These are phyloP conservation scores for Pyralis farinalis DNA, from an alignment of 2,888 invertebrate species.

Conservation along the genomic window DNA sequence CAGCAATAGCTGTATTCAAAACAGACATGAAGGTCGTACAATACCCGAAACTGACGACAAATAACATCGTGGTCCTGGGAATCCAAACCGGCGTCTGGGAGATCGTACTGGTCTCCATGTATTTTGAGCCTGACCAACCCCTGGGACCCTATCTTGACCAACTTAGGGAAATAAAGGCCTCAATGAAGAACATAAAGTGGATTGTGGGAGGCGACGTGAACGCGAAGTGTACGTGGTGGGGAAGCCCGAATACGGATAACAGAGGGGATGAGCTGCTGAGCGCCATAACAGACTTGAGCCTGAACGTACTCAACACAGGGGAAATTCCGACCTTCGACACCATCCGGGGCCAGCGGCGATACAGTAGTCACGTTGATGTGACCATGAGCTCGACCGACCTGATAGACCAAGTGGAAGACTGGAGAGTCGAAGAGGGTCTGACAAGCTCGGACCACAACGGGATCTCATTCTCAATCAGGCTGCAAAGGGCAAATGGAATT, in stretches of 20 bases:
- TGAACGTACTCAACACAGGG: slow-evolving; percentile 24
- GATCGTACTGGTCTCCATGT: background rate
- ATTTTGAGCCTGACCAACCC: slow-evolving; percentile 1
- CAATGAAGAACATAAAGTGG: too few species aligned
- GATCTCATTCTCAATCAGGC: background rate
- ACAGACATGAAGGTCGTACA: slow-evolving; percentile 5
- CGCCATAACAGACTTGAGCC: slow-evolving; percentile 11
- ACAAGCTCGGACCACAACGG: too few species aligned
- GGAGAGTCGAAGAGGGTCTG: too few species aligned
- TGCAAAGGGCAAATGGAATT: slow-evolving; percentile 11
- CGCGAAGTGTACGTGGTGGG: background rate
- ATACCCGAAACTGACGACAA: slow-evolving; percentile 11
- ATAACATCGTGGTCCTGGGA: slow-evolving; percentile 10
- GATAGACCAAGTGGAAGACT: slow-evolving; percentile 11
- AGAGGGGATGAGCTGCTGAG: slow-evolving; percentile 13
- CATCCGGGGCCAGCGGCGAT: slow-evolving; percentile 11
- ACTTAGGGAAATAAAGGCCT: background rate
- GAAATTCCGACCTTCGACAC: slow-evolving; percentile 25
- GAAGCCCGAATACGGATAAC: slow-evolving; percentile 1
- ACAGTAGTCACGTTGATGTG: slow-evolving; percentile 22
- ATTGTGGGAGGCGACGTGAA: slow-evolving; percentile 15
- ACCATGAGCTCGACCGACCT: slow-evolving; percentile 20
- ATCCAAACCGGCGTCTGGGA: slow-evolving; percentile 1
- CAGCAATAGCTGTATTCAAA: slow-evolving; percentile 14
- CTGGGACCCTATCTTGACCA: slow-evolving; percentile 8